phyloP scores from a whole-genome alignment of 2,113 vertebrate genomes.

The Aythya baeri region DNA sequence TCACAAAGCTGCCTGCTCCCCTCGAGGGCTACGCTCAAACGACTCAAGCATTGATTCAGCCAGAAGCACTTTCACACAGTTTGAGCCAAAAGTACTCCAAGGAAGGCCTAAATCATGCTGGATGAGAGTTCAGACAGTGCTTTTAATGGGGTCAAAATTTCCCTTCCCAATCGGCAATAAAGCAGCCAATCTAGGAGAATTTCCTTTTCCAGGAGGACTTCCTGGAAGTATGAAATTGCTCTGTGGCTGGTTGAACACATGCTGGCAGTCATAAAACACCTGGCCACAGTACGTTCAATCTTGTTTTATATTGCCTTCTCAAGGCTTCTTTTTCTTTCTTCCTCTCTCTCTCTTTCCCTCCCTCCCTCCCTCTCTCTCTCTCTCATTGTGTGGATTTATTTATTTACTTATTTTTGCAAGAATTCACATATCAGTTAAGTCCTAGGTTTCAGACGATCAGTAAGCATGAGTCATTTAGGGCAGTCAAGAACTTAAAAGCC shows the following conservation, averaged over 20 bases:
- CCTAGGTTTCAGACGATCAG: neutral
- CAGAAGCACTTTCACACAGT: constrained; percentile 42
- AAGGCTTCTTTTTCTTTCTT: neutral
- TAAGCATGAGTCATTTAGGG: neutral
- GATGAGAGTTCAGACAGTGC: neutral
- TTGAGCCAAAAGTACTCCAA: constrained; percentile 9
- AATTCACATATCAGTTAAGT: neutral
- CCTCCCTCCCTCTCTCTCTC: neutral
- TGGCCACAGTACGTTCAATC: neutral
- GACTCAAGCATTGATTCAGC: neutral
- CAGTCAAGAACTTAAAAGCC: neutral
- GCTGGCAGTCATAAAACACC: neutral
- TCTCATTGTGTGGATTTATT: neutral
- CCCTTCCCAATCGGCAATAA: neutral
- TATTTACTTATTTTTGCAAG: neutral
- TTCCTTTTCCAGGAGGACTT: neutral
- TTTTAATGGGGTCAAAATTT: neutral
- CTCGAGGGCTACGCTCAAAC: neutral
- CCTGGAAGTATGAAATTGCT: neutral
- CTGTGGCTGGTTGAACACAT: neutral
- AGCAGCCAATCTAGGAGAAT: neutral
- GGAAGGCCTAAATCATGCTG: constrained; percentile 8
- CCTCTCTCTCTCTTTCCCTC: no score
- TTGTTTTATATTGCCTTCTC: neutral
- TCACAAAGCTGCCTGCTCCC: neutral